Base-by-base conservation (phyloP, 35 echinoderm and acorn worm species). In the Eucidaris tribuloides region DNA sequence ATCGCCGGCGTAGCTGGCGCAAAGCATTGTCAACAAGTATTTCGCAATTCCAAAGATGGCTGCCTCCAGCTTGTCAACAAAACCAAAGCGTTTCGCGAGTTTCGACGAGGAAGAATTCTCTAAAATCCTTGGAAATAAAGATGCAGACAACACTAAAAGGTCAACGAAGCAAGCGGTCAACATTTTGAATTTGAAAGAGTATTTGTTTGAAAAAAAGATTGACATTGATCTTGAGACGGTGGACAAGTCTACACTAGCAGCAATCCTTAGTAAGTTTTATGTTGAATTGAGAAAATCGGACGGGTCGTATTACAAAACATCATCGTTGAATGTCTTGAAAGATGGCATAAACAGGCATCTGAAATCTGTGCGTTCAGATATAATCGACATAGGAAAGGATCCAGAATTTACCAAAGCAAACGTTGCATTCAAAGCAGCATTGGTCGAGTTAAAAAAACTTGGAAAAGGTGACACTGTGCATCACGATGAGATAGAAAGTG, bases 311-410 rank as follows among this genome's bases (percentile, higher is more conserved):
- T 63, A 63, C 60, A 63, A 63, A 63, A 63, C 60, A 63, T 28
- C 24, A 63, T 63, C 60, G 60, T 25, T 63, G 15, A 63, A 63
- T 63, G 23, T 33, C 28, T 33, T 63, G 60, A 63, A 63, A 63
- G 4, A 25, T 63, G 24, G 60, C 60, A 30, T 63, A 31, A 63
- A 63, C 28, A 63, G 60, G 60, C 60, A 63, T 31, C 60, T 30
- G 29, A 63, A 63, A 63, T 32, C 60, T 63, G 60, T 63, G 60
- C 60, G 60, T 63, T 63, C 60, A 63, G 60, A 63, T 63, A 29
- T 62, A 63, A 63, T 63, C 28, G 60, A 63, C 28, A 63, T 63
- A 11, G 60, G 9, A 63, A 28, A 23, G 27, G 60, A 63, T 63
- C 60, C 20, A 3, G n/a, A 63, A 63, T 63, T 63, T 23, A 63